A percentile compares a stretch with the other conserved stretches of the same genome.
Evolutionary conservation across 2,113 vertebrate genomes (phyloP).

Genomic region (Ginglymostoma cirratum): DNA sequence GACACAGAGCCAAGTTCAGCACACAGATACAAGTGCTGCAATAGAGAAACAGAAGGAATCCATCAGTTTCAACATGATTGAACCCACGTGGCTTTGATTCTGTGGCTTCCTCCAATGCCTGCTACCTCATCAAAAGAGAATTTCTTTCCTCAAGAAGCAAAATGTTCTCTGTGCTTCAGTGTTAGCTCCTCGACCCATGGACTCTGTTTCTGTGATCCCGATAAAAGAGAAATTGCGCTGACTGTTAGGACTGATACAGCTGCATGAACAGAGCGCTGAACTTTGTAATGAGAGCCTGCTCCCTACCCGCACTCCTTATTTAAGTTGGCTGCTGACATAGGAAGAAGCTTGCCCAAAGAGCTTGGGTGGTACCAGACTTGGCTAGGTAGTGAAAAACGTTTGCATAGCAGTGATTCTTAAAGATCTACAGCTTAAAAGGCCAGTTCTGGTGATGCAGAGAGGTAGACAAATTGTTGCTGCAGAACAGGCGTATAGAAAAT

Average conservation of each 20-base stretch:
- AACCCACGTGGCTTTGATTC: not conserved
- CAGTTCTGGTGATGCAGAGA: not conserved
- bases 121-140: conserved; percentile 17
- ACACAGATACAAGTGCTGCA: not conserved
- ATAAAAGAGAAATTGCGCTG: not conserved
- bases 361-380: not conserved
- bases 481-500: not conserved
- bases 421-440: not conserved
- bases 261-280: not conserved
- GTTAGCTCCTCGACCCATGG: not conserved
- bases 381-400: not conserved
- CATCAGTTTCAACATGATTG: conserved; percentile 23
- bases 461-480: not conserved
- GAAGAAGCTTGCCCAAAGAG: not conserved
- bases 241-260: not conserved
- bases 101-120: conserved; percentile 2
- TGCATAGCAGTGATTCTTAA: not conserved
- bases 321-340: not conserved
- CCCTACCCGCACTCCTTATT: not conserved
- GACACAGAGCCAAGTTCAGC: conserved; percentile 7
- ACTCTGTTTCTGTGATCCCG: not conserved
- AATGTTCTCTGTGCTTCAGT: not conserved
- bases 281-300: not conserved
- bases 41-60: conserved; percentile 20
- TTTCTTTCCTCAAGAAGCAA: not conserved